Base-by-base conservation (phyloP, 1,140 invertebrate genomes). In the Drosophila pseudoobscura region DNA sequence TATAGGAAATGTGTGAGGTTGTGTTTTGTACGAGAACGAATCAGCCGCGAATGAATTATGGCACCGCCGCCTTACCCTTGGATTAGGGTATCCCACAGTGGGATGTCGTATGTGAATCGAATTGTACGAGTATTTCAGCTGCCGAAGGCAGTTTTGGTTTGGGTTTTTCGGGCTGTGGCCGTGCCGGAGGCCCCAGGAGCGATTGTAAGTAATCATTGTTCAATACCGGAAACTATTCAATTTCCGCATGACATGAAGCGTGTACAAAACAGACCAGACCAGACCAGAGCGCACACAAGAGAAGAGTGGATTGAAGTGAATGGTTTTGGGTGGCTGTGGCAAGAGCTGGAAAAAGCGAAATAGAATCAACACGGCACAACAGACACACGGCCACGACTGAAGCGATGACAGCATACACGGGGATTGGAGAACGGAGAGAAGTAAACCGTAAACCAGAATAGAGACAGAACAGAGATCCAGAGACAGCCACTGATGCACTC, bases 221-320 rank as follows among this genome's bases (percentile, higher is more conserved):
- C 77, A 79, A 89, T 88, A 90, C 79, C 79, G 83, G 83, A 90
- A 88, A 89, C 72, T 89, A 84, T 90, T 89, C 87, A 90, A 89
- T 90, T 90, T 89, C 85, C 85, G 82, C 75, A 71, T 83, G 78
- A 79, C 84, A 88, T 84, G 77, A 80, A 70, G 70, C 78, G 69
- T 82, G 73, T 63, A 85, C 82, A 57, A 64, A 65, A 72, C 64
- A 60, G 64, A 46, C 29, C 22, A 26, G 64, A 46, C 29, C 22
- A 26, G 9, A 20, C 11, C 20, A 20, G 20, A 20, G 20, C 20
- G 20, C 20, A 20, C 20, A 20, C 20, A 20, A 20, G 20, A 20
- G 20, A 20, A 26, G 13, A 26, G 52, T 20, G 53, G 26, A 41
- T 46, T 20, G 39, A 1, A 24, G 20, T 20, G 20, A 54, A 20